phyloP scores from a whole-genome alignment of 2,888 invertebrate species.

The Dasypolia templi region DNA sequence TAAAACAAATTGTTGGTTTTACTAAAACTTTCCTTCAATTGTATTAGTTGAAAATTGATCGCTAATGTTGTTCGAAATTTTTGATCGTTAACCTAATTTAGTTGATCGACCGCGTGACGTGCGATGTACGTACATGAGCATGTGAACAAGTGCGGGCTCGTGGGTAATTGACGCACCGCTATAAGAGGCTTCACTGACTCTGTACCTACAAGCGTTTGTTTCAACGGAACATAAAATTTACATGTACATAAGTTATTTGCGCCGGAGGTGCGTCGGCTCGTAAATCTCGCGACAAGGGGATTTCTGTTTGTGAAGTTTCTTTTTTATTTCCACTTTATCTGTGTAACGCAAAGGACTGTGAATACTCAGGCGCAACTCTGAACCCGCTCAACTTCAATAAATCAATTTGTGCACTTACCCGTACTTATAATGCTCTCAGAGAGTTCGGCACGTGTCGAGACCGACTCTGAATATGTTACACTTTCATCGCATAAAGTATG shows the following conservation, averaged over 20 bases:
- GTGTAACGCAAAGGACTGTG: slow-evolving; percentile 86
- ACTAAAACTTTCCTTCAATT: slow-evolving; percentile 86
- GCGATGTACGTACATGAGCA: slow-evolving; percentile 4
- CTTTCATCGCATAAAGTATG: slow-evolving; percentile 75
- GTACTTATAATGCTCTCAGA: slow-evolving; percentile 85
- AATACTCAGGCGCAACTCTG: slow-evolving; percentile 88
- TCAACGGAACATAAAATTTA: slow-evolving; percentile 86
- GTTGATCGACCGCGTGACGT: slow-evolving; percentile 49
- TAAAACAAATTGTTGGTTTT: slow-evolving; percentile 88
- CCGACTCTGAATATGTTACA: slow-evolving; percentile 80
- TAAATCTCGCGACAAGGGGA: slow-evolving; percentile 90
- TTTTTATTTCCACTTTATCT: slow-evolving; percentile 90
- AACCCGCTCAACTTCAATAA: slow-evolving; percentile 89
- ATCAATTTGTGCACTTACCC: slow-evolving; percentile 90
- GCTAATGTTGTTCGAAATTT: slow-evolving; percentile 85
- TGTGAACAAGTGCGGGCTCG: slow-evolving; percentile 29
- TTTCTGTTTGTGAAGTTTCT: slow-evolving; percentile 90
- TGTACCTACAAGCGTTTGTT: slow-evolving; percentile 73
- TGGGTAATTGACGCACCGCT: slow-evolving; percentile 61
- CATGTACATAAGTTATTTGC: slow-evolving; percentile 87
- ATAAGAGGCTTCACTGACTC: slow-evolving; percentile 53
- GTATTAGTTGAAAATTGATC: slow-evolving; percentile 87
- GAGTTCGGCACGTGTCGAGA: slow-evolving; percentile 83
- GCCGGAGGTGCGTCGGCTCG: slow-evolving; percentile 87
- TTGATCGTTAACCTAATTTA: slow-evolving; percentile 82